These are phyloP conservation scores for Haliaeetus leucogaster DNA, from an alignment of 2,113 vertebrate species.

Conservation along the genomic window DNA sequence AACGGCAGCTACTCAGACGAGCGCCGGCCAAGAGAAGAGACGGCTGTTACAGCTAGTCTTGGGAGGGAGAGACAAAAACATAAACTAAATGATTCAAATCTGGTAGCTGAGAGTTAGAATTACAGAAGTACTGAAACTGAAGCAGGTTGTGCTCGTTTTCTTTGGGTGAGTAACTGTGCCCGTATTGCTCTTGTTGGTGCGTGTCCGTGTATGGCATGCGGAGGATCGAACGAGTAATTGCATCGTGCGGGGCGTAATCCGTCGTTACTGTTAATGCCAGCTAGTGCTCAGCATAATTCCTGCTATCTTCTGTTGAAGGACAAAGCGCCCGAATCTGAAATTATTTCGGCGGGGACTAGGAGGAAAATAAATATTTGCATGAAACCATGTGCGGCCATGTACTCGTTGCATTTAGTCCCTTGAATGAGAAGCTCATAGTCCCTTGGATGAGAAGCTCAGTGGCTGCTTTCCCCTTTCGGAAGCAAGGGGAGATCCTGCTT, in stretches of 20 bases:
- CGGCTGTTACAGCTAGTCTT: background rate
- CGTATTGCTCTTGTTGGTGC: background rate
- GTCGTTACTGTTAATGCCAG: background rate
- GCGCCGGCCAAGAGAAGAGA: background rate
- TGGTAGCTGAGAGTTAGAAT: background rate
- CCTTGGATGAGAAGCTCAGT: constrained; percentile 7
- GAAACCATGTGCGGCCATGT: background rate
- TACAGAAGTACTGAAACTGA: background rate
- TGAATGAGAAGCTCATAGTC: constrained; percentile 10
- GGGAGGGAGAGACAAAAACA: background rate
- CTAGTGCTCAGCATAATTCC: background rate
- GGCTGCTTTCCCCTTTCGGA: background rate
- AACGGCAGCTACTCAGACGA: background rate
- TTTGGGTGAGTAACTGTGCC: background rate
- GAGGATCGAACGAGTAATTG: background rate
- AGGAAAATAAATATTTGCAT: background rate
- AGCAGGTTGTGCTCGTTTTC: background rate
- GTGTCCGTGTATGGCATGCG: background rate
- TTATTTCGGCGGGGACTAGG: background rate
- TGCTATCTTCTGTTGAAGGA: background rate
- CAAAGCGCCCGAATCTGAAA: background rate
- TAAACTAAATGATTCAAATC: background rate
- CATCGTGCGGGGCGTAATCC: background rate
- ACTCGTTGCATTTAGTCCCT: background rate
- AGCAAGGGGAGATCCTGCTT: background rate